These are phyloP conservation scores for Oophaga pumilio DNA, from an alignment of 2,113 vertebrate species.

Conservation along the genomic window DNA sequence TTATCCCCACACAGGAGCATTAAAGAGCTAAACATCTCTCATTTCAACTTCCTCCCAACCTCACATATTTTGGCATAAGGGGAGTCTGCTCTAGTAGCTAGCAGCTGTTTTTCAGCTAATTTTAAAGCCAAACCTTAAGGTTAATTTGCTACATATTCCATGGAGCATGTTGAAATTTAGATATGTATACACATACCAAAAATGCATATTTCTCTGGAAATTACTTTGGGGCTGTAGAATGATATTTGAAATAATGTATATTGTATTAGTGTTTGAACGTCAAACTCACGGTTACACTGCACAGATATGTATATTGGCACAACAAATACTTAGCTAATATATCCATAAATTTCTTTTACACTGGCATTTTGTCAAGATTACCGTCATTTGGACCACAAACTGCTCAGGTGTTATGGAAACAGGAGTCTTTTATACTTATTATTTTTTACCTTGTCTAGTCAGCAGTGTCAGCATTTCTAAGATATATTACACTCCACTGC, in stretches of 20 bases:
- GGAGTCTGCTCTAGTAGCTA: conserved; percentile 61
- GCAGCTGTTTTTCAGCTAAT: conserved; percentile 82
- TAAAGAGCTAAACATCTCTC: conserved; percentile 75
- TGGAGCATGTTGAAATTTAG: conserved; percentile 48
- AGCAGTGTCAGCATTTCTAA: conserved; percentile 18
- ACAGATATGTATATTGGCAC: conserved; percentile 52
- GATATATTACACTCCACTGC: background rate
- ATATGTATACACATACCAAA: conserved; percentile 49
- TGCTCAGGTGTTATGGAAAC: conserved; percentile 30
- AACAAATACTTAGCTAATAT: conserved; percentile 19
- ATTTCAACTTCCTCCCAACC: conserved; percentile 74
- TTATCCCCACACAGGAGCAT: conserved; percentile 78
- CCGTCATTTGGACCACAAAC: conserved; percentile 2
- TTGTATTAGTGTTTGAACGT: conserved; percentile 5
- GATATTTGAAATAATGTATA: conserved; percentile 44
- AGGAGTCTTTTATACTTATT: conserved; percentile 20
- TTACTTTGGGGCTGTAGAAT: conserved; percentile 31
- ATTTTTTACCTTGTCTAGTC: conserved; percentile 24
- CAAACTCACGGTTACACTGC: background rate
- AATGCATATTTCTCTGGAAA: conserved; percentile 29
- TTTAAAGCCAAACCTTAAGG: conserved; percentile 70
- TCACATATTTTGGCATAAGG: conserved; percentile 69
- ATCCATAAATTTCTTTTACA: conserved; percentile 15
- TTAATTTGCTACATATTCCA: conserved; percentile 67
- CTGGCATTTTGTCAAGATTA: conserved; percentile 38